Evolutionary conservation across 1,140 invertebrate genomes (phyloP), one percentile per base, ranked within the genome.

Genomic region (Cotesia glomerata): DNA sequence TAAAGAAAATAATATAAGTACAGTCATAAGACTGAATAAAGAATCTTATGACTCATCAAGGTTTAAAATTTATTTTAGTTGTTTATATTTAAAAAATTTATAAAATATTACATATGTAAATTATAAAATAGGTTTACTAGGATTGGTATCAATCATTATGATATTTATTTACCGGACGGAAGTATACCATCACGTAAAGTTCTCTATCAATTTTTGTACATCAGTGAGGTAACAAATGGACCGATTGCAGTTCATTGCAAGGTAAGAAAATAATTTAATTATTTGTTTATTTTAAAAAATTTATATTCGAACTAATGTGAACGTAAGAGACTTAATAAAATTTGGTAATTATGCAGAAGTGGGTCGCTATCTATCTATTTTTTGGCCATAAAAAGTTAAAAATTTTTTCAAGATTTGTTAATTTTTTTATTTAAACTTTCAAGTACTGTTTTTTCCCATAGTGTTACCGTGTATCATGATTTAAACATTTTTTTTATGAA

Each of bases 241-340:
- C 93, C 90, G 4, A 89, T 96, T 71, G 95, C 94, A 32, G 91
- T 96, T 4, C 95, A 96, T 83, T 96, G 95, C 81, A 95, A 95
- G 90, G 93, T 93, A 91, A 81, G 4, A 61, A 32, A 61, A 61
- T 7, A 18, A 26, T 26, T 58, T 0, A 26, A 61, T 61, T 18
- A 8, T 8, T 16, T 5, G 34, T 11, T 62, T 34, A 13, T 35
- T 61, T 54, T 16, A 11, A 14, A 54, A 8, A 5, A 14, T 54
- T 14, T 7, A n/a, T 16, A 14, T n/a, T 11, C 2, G 45, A 26
- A 26, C 3, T 26, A 26, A 2, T 2, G 26, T 26, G 26, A 26
- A 26, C 26, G 26, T 2, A 26, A 26, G 0, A 26, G 26, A 2
- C 26, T n/a, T n/a, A 26, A 26, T 26, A 2, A 26, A 26, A 26